Evolutionary conservation across 2,797 vertebrate species (phyloP).

Genomic region (Eospalax fontanierii): DNA sequence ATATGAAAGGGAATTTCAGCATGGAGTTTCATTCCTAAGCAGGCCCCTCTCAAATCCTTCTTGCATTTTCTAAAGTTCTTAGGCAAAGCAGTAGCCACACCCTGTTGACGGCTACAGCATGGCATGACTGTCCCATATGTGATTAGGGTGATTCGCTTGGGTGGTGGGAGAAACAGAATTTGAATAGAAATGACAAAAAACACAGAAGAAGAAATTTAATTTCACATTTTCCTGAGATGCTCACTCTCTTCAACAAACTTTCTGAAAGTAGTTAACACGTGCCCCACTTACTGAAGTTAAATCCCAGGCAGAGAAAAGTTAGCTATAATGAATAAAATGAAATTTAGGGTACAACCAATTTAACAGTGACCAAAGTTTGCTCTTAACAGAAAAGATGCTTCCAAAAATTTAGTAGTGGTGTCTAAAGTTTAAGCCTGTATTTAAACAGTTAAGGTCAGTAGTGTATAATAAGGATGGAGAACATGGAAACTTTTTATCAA

Average conservation of each 20-base stretch:
- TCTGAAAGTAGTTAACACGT: slow-evolving; percentile 33
- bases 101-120: neutral
- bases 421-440: slow-evolving; percentile 45
- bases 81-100: slow-evolving; percentile 6
- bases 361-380: slow-evolving; percentile 55
- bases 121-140: neutral
- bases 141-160: neutral
- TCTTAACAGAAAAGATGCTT: slow-evolving; percentile 58
- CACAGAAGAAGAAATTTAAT: slow-evolving; percentile 4
- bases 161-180: slow-evolving; percentile 6
- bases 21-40: slow-evolving; percentile 11
- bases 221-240: slow-evolving; percentile 41
- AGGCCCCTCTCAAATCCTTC: slow-evolving; percentile 1
- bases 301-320: slow-evolving; percentile 34
- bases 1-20: neutral
- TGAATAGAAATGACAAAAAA: slow-evolving; percentile 47
- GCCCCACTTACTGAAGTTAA: slow-evolving; percentile 38
- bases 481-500: slow-evolving; percentile 19
- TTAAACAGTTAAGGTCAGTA: slow-evolving; percentile 65
- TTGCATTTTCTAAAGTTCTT: slow-evolving; percentile 44
- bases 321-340: neutral
- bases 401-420: slow-evolving; percentile 51
- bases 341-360: slow-evolving; percentile 53
- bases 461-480: neutral
- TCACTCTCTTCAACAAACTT: slow-evolving; percentile 45